phyloP scores from a whole-genome alignment of 1,140 invertebrate genomes.

The Mesaphorura yosii region DNA sequence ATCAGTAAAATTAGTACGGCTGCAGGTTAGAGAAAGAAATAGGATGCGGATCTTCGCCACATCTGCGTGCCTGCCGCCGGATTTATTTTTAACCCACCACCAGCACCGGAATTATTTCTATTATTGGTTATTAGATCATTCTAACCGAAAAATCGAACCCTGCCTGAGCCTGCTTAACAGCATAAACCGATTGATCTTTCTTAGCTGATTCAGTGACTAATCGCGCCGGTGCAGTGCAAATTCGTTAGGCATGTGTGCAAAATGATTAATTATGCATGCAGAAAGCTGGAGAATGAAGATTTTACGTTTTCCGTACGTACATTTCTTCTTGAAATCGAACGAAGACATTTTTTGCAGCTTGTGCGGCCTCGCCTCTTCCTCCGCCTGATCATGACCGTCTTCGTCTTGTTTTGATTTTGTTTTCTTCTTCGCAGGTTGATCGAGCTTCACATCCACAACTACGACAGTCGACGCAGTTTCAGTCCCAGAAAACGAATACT shows the following conservation, averaged over 20 bases:
- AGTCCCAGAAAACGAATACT: background rate
- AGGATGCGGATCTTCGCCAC: too few species aligned
- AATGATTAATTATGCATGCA: background rate
- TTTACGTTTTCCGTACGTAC: background rate
- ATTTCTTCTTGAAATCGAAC: conserved; percentile 21
- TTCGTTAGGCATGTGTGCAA: background rate
- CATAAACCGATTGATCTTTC: background rate
- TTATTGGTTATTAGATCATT: too few species aligned
- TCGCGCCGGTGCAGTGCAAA: background rate
- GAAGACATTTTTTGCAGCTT: conserved; percentile 27
- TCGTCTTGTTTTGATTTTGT: background rate
- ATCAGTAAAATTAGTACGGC: too few species aligned
- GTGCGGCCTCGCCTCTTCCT: background rate
- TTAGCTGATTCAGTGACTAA: background rate
- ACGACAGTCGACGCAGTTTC: background rate
- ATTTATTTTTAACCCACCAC: too few species aligned
- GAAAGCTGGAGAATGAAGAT: background rate
- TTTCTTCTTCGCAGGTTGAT: background rate
- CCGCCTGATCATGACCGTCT: background rate
- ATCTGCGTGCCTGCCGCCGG: too few species aligned
- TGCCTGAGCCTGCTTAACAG: background rate
- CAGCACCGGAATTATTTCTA: too few species aligned
- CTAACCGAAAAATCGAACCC: background rate
- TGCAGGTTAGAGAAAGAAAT: too few species aligned
- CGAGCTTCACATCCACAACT: background rate